These are phyloP conservation scores for Bombycilla garrulus DNA, from an alignment of 2,113 vertebrate genomes.

Conservation along the genomic window DNA sequence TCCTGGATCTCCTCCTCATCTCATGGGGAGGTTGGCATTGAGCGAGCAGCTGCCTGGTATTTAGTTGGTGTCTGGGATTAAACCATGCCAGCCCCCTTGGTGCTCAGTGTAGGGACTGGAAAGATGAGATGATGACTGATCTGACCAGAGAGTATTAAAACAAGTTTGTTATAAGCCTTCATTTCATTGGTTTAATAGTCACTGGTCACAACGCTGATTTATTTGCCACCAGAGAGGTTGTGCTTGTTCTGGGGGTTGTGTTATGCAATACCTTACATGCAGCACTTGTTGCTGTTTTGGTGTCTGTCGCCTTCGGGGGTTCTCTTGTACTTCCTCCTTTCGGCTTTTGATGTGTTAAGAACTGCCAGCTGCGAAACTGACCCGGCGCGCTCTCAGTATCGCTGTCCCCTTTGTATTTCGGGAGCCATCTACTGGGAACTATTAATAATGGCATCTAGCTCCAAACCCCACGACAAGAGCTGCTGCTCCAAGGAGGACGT, in stretches of 20 bases:
- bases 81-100: neutral
- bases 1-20: neutral
- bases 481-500: neutral
- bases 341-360: neutral
- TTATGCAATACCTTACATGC: neutral
- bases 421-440: neutral
- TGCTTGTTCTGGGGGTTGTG: neutral
- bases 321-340: neutral
- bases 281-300: neutral
- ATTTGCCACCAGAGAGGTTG: neutral
- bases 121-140: neutral
- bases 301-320: neutral
- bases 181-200: neutral
- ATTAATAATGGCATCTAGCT: neutral
- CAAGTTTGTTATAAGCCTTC: neutral
- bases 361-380: fast-evolving
- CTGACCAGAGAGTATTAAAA: neutral
- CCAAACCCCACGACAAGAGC: neutral
- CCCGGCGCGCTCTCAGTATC: neutral
- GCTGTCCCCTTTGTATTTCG: neutral
- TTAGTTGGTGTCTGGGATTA: neutral
- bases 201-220: neutral
- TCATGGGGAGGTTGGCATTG: neutral
- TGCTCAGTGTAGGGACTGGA: fast-evolving
- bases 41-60: neutral